Evolutionary conservation across 2,888 invertebrate species (phyloP).

Genomic region (Pyrrhia umbra): DNA sequence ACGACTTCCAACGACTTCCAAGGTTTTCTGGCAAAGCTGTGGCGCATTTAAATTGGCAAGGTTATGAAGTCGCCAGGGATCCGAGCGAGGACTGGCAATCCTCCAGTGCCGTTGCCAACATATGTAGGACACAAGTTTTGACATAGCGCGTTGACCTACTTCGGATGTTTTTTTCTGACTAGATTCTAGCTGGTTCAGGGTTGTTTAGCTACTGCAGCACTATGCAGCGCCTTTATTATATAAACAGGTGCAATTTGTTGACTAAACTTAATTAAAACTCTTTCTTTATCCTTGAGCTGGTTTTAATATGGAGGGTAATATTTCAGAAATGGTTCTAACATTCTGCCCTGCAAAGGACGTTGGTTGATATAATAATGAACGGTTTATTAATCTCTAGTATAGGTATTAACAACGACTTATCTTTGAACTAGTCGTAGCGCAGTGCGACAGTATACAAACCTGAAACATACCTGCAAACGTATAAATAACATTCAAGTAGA

Average conservation of each 20-base stretch:
- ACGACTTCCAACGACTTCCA: slow-evolving; percentile 40
- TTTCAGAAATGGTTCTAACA: slow-evolving; percentile 1
- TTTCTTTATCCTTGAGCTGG: slow-evolving; percentile 15
- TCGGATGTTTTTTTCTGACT: slow-evolving; percentile 61
- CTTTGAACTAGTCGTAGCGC: too few species aligned
- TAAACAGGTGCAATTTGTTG: slow-evolving; percentile 14
- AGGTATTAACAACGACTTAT: too few species aligned
- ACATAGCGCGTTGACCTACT: slow-evolving; percentile 74
- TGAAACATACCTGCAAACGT: too few species aligned
- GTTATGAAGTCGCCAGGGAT: slow-evolving; percentile 68
- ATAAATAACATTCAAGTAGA: not conserved
- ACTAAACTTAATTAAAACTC: slow-evolving; percentile 23
- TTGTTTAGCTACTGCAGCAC: slow-evolving; percentile 35
- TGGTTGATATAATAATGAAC: not conserved
- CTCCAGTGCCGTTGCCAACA: slow-evolving; percentile 79
- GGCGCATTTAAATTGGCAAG: slow-evolving; percentile 69
- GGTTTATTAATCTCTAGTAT: too few species aligned
- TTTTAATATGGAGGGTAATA: not conserved
- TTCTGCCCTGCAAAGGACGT: not conserved
- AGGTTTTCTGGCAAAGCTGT: slow-evolving; percentile 58
- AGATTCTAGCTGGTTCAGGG: slow-evolving; percentile 33
- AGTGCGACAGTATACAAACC: too few species aligned
- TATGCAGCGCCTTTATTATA: slow-evolving; percentile 30
- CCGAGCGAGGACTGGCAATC: slow-evolving; percentile 74
- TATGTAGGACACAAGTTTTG: slow-evolving; percentile 79